These are phyloP conservation scores for Paralvinella palmiformis DNA, from an alignment of 1,140 invertebrate genomes.

Conservation along the genomic window DNA sequence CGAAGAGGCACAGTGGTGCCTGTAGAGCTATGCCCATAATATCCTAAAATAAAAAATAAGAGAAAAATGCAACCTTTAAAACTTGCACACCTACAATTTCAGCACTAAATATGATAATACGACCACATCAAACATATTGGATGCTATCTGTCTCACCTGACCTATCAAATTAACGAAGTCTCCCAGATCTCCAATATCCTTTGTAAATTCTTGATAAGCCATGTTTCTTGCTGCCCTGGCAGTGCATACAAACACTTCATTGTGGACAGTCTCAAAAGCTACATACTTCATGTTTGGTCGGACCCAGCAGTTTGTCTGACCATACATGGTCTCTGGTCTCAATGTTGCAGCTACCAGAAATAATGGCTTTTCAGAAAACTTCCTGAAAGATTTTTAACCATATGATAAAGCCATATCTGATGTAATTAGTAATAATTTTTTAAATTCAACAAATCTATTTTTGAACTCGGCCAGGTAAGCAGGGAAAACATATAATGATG, in stretches of 20 bases:
- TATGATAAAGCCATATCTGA: too few species aligned
- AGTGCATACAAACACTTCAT: conserved; percentile 84
- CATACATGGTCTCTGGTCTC: conserved; percentile 98
- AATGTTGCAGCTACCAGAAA: conserved; percentile 95
- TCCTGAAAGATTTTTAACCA: too few species aligned
- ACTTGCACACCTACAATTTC: too few species aligned
- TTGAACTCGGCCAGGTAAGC: too few species aligned
- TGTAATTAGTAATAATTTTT: too few species aligned
- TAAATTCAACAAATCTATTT: too few species aligned
- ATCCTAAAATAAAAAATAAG: conserved; percentile 49
- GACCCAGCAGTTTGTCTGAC: conserved; percentile 98
- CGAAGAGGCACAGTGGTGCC: conserved; percentile 76
- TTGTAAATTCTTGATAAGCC: conserved; percentile 85
- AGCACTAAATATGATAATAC: neutral
- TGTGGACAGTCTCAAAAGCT: conserved; percentile 62
- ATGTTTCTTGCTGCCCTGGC: conserved; percentile 85
- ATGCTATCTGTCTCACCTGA: conserved; percentile 51
- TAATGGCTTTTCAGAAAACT: conserved; percentile 56
- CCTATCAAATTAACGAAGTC: conserved; percentile 67
- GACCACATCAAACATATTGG: neutral
- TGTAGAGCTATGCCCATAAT: conserved; percentile 70
- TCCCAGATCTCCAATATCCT: conserved; percentile 70
- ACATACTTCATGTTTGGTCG: conserved; percentile 91
- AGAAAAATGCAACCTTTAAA: too few species aligned
- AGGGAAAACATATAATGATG: neutral